Evolutionary conservation across 2,113 vertebrate genomes (phyloP).

Genomic region (Podilymbus podiceps): DNA sequence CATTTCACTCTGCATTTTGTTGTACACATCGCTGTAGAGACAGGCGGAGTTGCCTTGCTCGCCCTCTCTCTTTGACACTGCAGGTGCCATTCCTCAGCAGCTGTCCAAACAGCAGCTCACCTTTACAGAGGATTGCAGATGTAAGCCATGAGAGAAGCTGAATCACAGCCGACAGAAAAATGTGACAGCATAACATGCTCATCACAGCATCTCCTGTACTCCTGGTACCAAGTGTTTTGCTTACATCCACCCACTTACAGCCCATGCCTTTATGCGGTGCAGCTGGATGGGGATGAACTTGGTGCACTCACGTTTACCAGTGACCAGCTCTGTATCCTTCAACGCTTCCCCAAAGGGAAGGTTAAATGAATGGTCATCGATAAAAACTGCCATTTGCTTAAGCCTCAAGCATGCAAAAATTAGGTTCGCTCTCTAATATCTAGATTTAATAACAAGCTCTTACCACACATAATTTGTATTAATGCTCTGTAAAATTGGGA

Average conservation of each 20-base stretch:
- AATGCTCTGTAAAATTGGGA: not conserved
- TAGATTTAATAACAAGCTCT: not conserved
- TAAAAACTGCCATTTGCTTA: not conserved
- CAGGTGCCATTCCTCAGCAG: not conserved
- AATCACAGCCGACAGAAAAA: not conserved
- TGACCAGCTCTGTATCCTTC: not conserved
- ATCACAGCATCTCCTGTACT: not conserved
- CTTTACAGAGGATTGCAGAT: not conserved
- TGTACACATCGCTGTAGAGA: not conserved
- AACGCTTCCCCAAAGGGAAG: not conserved
- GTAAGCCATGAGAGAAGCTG: not conserved
- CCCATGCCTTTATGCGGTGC: not conserved
- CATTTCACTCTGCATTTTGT: not conserved
- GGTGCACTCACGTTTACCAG: rapidly evolving
- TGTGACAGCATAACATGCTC: not conserved
- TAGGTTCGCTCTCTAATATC: not conserved
- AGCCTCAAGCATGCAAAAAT: not conserved
- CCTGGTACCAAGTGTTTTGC: not conserved
- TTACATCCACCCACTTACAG: not conserved
- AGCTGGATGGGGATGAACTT: not conserved
- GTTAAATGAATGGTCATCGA: not conserved
- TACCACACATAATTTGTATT: not conserved
- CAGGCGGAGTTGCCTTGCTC: not conserved
- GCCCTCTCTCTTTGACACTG: rapidly evolving
- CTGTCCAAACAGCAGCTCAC: not conserved